phyloP scores from a whole-genome alignment of 2,113 vertebrate genomes.

The Lepisosteus osseus region DNA sequence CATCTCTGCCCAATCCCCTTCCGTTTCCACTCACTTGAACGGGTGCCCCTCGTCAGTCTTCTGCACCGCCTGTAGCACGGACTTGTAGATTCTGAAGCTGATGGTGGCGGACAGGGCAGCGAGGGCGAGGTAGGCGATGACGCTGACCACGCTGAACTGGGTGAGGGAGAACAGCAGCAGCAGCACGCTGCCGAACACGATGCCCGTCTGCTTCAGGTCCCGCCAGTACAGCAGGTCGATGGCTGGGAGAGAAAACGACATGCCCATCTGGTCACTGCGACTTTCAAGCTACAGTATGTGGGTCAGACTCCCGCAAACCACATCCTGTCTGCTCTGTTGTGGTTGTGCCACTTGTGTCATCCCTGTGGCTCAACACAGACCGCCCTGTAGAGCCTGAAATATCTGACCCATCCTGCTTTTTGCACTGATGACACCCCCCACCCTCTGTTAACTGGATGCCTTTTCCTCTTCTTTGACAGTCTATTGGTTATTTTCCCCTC shows the following conservation, averaged over 20 bases:
- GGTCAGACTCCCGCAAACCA: no score
- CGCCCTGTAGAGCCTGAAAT: no score
- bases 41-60: conserved; percentile 97
- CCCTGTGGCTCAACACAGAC: no score
- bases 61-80: conserved; percentile 96
- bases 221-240: conserved; percentile 97
- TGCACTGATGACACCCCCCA: no score
- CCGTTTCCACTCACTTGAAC: conserved; percentile 82
- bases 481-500: no score
- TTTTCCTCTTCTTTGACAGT: no score
- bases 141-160: conserved; percentile 97
- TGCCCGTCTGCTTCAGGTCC: conserved; percentile 91
- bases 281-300: no score
- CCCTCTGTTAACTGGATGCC: no score
- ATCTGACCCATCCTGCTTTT: no score
- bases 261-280: no score
- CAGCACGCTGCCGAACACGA: conserved; percentile 87
- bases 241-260: conserved; percentile 57
- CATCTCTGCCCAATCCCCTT: not conserved
- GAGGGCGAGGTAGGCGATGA: conserved; percentile 91
- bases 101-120: conserved; percentile 94
- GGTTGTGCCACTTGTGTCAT: no score
- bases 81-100: conserved; percentile 99
- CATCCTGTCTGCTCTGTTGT: no score
- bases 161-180: conserved; percentile 96